Evolutionary conservation across 2,888 invertebrate genomes (phyloP).

Genomic region (Ennomos fuscantarius): DNA sequence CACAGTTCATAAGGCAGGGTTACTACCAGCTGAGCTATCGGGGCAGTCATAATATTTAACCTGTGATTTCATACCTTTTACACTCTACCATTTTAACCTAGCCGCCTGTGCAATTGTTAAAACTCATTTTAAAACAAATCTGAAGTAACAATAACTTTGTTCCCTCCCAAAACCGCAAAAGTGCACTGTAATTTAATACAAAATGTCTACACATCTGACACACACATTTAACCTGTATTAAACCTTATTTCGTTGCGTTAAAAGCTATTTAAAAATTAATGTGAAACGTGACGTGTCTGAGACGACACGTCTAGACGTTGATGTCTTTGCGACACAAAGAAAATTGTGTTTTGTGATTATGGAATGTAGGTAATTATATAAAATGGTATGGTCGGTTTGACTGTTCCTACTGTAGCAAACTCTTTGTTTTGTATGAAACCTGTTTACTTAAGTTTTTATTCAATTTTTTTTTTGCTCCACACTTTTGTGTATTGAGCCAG

Average conservation of each 20-base stretch:
- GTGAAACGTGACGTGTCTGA: conserved; percentile 44
- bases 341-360: conserved; percentile 38
- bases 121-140: conserved; percentile 15
- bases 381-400: neutral
- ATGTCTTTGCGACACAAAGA: conserved; percentile 44
- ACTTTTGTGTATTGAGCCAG: too few species aligned
- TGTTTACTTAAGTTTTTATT: too few species aligned
- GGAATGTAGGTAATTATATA: conserved; percentile 16
- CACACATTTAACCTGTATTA: conserved; percentile 16
- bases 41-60: too few species aligned
- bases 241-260: conserved; percentile 24
- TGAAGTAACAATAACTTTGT: conserved; percentile 20
- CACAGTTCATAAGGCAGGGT: too few species aligned
- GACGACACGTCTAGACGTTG: conserved; percentile 36
- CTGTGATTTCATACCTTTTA: neutral
- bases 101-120: neutral
- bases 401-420: neutral
- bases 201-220: conserved; percentile 25
- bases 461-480: too few species aligned
- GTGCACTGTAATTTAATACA: conserved; percentile 42
- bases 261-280: conserved; percentile 33
- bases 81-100: neutral
- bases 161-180: conserved; percentile 41
- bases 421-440: too few species aligned
- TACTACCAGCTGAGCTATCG: too few species aligned